Percentiles rank a stretch among this genome's conserved stretches.
These are phyloP conservation scores for Rattus norvegicus DNA, from an alignment of 2,113 vertebrate genomes.

Conservation along the genomic window DNA sequence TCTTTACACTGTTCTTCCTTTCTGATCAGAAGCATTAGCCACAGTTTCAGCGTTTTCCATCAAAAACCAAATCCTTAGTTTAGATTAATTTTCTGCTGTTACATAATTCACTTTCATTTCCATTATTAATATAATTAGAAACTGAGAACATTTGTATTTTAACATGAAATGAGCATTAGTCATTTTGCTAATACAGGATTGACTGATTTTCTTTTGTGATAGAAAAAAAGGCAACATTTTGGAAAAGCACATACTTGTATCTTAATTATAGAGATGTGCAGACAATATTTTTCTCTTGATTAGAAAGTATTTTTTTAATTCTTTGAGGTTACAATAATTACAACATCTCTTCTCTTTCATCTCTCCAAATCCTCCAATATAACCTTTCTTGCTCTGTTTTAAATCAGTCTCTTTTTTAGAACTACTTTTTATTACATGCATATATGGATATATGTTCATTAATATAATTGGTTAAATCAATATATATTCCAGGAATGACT, in stretches of 20 bases:
- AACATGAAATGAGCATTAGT: neutral
- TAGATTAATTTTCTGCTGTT: constrained; percentile 47
- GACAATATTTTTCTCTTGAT: neutral
- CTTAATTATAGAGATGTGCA: neutral
- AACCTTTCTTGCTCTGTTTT: rapidly evolving
- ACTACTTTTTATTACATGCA: neutral
- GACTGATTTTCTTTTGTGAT: neutral
- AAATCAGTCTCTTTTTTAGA: neutral
- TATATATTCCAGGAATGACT: no score
- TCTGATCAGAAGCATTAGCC: constrained; percentile 50
- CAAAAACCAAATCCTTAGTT: constrained; percentile 59
- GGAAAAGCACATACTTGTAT: neutral
- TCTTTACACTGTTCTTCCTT: constrained; percentile 69
- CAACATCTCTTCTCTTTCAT: neutral
- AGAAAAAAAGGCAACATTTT: neutral
- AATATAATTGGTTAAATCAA: neutral
- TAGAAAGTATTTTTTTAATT: neutral
- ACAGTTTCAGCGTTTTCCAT: constrained; percentile 48
- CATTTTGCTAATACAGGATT: neutral
- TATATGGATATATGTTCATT: neutral
- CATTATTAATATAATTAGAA: neutral
- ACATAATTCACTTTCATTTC: constrained; percentile 25
- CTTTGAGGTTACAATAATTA: neutral
- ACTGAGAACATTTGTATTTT: neutral
- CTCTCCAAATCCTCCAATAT: neutral